Percentiles rank a stretch among this genome's conserved stretches.
Evolutionary conservation across 2,888 invertebrate genomes (phyloP).

Genomic region (Macaria liturata): DNA sequence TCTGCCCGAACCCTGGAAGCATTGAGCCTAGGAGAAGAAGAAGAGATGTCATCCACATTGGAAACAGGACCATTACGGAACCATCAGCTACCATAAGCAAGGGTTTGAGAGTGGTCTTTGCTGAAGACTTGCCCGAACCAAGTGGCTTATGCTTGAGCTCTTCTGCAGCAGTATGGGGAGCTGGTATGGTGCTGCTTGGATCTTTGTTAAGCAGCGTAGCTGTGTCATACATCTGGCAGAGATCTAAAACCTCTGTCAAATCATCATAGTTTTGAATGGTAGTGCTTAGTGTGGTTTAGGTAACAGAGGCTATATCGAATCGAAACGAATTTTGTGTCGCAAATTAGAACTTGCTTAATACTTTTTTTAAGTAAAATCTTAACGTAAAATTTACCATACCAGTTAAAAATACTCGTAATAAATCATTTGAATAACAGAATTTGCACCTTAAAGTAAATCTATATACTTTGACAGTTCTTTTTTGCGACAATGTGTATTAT

Average conservation of each 20-base stretch:
- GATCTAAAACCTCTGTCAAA: slow-evolving; percentile 60
- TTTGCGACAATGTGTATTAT: slow-evolving; percentile 11
- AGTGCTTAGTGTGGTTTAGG: slow-evolving; percentile 3
- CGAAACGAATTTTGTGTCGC: slow-evolving; percentile 10
- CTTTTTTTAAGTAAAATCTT: not conserved
- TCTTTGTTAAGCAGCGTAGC: slow-evolving; percentile 80
- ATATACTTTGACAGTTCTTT: not conserved
- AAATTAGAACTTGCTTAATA: not conserved
- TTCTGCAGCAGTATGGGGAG: slow-evolving; percentile 85
- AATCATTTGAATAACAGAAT: too few species aligned
- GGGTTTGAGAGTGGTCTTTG: slow-evolving; percentile 86
- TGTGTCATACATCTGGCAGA: slow-evolving; percentile 72
- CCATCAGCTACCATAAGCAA: slow-evolving; percentile 86
- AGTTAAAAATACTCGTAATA: too few species aligned
- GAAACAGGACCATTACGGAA: slow-evolving; percentile 74
- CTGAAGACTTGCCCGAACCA: slow-evolving; percentile 84
- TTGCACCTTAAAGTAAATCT: too few species aligned
- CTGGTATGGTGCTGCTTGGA: slow-evolving; percentile 83
- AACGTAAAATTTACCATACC: too few species aligned
- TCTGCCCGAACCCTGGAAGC: slow-evolving; percentile 87
- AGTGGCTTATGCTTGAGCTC: slow-evolving; percentile 85
- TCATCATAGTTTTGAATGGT: slow-evolving; percentile 44
- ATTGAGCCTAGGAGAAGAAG: slow-evolving; percentile 74
- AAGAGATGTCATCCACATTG: slow-evolving; percentile 69
- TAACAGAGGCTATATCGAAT: slow-evolving; percentile 3